phyloP scores from a whole-genome alignment of 2,888 invertebrate species.

The Eugnorisma glareosa region DNA sequence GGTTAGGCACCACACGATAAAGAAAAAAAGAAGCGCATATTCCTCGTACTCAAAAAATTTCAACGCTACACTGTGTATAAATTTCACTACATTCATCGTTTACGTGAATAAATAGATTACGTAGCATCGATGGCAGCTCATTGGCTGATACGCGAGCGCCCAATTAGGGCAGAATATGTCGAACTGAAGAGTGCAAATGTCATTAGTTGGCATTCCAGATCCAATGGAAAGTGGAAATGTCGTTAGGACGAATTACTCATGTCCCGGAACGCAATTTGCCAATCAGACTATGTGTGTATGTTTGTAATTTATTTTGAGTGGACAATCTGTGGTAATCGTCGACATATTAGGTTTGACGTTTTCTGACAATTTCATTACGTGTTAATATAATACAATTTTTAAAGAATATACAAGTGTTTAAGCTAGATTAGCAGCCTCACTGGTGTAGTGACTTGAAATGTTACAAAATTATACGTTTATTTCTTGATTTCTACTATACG shows the following conservation, averaged over 20 bases:
- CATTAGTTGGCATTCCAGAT: conserved; percentile 45
- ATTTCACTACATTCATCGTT: not conserved
- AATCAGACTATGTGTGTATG: conserved; percentile 9
- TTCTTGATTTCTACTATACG: not conserved
- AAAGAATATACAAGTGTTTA: not conserved
- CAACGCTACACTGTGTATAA: not conserved
- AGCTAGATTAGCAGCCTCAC: not conserved
- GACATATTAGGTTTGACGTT: not conserved
- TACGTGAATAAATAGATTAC: conserved; percentile 47
- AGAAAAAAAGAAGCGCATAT: too few relatives aligned
- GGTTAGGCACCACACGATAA: too few relatives aligned
- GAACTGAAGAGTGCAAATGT: conserved; percentile 56
- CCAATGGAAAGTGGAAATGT: conserved; percentile 47
- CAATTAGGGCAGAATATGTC: conserved; percentile 49
- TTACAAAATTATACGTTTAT: not conserved
- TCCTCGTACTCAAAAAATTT: not conserved
- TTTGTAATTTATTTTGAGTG: not conserved
- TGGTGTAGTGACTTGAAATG: not conserved
- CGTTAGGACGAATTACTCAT: conserved; percentile 44
- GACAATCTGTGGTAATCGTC: not conserved
- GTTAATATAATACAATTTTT: not conserved
- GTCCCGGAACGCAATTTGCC: conserved; percentile 15
- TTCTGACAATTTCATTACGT: not conserved
- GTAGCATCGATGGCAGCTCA: conserved; percentile 38
- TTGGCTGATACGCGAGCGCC: conserved; percentile 39